phyloP scores from a whole-genome alignment of 2,797 vertebrate species.

The Macropus fuliginosus region DNA sequence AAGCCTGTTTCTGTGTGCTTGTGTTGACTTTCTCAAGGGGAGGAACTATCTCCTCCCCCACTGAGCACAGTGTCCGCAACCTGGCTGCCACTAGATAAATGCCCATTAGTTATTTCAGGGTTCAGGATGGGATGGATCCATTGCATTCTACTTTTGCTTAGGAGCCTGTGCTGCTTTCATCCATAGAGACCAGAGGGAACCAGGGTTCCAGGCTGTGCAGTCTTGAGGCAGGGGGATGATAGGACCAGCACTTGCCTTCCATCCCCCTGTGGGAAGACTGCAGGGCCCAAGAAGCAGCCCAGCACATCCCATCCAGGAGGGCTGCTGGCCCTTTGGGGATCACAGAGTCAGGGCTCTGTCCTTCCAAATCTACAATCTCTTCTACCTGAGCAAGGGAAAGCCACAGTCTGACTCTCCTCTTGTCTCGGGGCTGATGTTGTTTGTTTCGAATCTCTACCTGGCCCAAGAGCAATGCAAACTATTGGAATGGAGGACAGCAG shows the following conservation, averaged over 20 bases:
- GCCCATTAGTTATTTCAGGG: not conserved
- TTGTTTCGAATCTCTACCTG: not conserved
- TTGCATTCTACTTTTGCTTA: not conserved
- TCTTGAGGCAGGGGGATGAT: not conserved
- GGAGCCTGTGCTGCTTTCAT: not conserved
- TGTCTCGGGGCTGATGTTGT: too few species aligned
- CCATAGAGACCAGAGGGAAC: not conserved
- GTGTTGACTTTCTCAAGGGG: not conserved
- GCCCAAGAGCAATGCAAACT: slow-evolving; percentile 23
- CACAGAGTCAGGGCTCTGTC: too few species aligned
- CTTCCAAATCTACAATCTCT: too few species aligned
- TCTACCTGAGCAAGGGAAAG: too few species aligned
- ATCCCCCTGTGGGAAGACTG: too few species aligned
- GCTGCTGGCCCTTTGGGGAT: too few species aligned
- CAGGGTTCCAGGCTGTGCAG: not conserved
- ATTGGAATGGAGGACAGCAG: not conserved
- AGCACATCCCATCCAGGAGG: too few species aligned
- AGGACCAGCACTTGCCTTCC: too few species aligned
- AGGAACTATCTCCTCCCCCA: not conserved
- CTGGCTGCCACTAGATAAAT: not conserved
- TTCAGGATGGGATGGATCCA: not conserved
- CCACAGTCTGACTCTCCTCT: too few species aligned
- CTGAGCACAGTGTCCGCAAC: rapidly evolving
- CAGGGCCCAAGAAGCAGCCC: too few species aligned
- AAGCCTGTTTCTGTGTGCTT: not conserved